Conservation (phyloP, 2,888 invertebrate species). For the Psylliodes chrysocephalus region DNA sequence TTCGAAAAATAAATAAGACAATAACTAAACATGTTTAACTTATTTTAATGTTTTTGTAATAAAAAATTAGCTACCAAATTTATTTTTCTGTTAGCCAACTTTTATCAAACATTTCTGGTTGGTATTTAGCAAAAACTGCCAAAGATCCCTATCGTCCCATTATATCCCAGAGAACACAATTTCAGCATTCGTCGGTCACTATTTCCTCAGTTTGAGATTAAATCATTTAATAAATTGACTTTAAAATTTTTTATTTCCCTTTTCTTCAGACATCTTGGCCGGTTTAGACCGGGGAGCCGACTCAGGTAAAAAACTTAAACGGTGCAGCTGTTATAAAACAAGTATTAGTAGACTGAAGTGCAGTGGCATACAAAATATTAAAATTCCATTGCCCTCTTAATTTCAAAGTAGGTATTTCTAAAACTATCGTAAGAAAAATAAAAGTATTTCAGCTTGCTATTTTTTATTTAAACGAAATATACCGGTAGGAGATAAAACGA, state of each 20-base stretch:
- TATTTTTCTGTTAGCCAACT: background rate
- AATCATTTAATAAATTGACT: constrained; percentile 42
- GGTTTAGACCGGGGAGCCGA: constrained; percentile 10
- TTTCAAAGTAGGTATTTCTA: no score
- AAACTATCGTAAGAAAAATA: no score
- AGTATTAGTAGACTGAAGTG: constrained; percentile 7
- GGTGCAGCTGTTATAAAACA: constrained; percentile 26
- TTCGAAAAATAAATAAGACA: no score
- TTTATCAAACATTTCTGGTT: constrained; percentile 5
- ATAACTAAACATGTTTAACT: no score
- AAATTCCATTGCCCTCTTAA: no score
- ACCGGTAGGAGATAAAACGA: no score
- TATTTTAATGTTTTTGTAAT: no score
- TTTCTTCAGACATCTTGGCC: constrained; percentile 16
- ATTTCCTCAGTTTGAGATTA: constrained; percentile 38
- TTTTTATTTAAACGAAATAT: no score
- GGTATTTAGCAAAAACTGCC: constrained; percentile 10
- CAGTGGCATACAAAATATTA: constrained; percentile 1
- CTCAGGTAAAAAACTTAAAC: constrained; percentile 27
- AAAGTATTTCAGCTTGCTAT: no score
- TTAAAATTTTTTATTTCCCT: constrained; percentile 33
- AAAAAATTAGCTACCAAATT: background rate
- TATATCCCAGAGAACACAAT: constrained; percentile 9
- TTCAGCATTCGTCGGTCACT: constrained; percentile 23
- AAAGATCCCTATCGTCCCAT: constrained; percentile 24